Base-by-base conservation (phyloP, 2,888 invertebrate species). In the Tyria jacobaeae region DNA sequence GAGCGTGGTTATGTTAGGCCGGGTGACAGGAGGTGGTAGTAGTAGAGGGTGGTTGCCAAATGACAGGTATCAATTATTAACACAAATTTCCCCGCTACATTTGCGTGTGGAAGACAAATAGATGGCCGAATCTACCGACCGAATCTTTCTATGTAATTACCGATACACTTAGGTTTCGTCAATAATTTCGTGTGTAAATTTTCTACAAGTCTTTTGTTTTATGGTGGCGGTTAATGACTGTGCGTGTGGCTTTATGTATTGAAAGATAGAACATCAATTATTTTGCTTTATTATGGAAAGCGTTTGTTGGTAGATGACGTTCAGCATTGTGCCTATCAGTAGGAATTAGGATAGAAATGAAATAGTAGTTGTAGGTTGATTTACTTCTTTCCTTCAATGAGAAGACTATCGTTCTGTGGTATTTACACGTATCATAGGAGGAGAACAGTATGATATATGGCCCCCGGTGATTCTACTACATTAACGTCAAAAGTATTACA, bases 21-120 rank as follows among this genome's bases (percentile, higher is more conserved):
- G 79, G 74, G 80, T 80, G 78, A 76, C 82, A 79, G 75, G 79
- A 77, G 80, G 44, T 21, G 34, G 80, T 61, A 65, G 80, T 61
- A 65, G 61, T 58, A 68, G 74, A 62, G 82, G 90, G 90, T 87
- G 89, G 92, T 93, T 92, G 93, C 92, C 93, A 93, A 94, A 94
- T 91, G 92, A 94, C 92, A 92, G 84, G 85, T 89, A 94, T 94
- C 91, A 92, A 94, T 93, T 93, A 93, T 94, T 94, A 91, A 94
- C 86, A 89, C 87, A 86, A 91, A 89, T 90, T 85, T 89, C 88
- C 89, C 90, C 84, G 80, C 83, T 85, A 89, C 94, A 93, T 93
- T 93, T 93, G 93, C 93, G 92, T 93, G 93, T 92, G 82, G 87
- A 92, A 92, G 91, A 91, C 91, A 92, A 92, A 92, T 91, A 92